phyloP scores from a whole-genome alignment of 1,140 invertebrate species.

The Pseudomyrmex cubaensis region DNA sequence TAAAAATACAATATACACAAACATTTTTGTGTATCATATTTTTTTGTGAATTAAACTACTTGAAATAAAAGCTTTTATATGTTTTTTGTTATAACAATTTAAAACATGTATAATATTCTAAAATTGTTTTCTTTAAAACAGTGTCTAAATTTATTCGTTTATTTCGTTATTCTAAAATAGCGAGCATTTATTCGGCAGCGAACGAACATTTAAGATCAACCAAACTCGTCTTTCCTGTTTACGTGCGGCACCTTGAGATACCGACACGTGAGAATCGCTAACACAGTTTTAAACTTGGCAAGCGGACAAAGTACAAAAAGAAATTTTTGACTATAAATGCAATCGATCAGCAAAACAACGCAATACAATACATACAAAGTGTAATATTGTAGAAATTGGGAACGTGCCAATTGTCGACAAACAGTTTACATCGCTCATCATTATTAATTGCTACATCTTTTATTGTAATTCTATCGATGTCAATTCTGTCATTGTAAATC shows the following conservation, averaged over 20 bases:
- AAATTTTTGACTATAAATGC: neutral
- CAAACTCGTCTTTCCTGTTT: conserved; percentile 26
- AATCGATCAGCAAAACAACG: neutral
- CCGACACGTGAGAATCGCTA: neutral
- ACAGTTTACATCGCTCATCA: neutral
- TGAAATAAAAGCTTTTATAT: too few species aligned
- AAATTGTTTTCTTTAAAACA: too few species aligned
- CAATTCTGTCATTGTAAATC: neutral
- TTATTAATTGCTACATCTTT: neutral
- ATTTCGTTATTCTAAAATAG: too few species aligned
- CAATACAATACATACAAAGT: neutral
- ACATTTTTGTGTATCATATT: too few species aligned
- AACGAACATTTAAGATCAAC: neutral
- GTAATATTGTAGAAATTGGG: neutral
- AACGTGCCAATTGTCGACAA: neutral
- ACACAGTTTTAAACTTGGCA: conserved; percentile 31
- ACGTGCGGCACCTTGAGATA: neutral
- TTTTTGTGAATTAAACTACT: too few species aligned
- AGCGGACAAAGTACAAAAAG: neutral
- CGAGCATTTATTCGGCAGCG: neutral
- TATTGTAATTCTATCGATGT: neutral
- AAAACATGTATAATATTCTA: too few species aligned
- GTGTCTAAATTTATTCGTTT: too few species aligned
- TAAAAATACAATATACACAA: too few species aligned
- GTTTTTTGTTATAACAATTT: too few species aligned